These are phyloP conservation scores for Anabas testudineus DNA, from an alignment of 2,797 vertebrate species.

Conservation along the genomic window DNA sequence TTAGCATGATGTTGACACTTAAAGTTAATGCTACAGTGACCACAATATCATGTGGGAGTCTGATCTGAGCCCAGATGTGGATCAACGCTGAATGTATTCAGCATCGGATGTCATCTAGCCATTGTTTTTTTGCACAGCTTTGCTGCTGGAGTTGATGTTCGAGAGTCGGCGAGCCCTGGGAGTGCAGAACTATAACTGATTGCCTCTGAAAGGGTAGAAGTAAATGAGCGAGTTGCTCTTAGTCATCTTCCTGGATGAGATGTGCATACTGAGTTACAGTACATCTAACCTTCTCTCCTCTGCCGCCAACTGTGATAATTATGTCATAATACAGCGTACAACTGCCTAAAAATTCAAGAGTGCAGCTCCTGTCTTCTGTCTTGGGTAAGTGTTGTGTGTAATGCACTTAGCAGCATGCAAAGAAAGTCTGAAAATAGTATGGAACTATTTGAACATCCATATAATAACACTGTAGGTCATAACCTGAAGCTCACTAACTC, in stretches of 20 bases:
- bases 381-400: conserved; percentile 4
- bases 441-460: neutral
- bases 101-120: conserved; percentile 5
- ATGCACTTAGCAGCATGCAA: neutral
- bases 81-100: neutral
- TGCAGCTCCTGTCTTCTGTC: conserved; percentile 2
- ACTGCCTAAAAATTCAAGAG: conserved; percentile 7
- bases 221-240: conserved; percentile 54
- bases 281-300: conserved; percentile 26
- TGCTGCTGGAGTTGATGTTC: conserved; percentile 54
- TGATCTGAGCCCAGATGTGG: neutral
- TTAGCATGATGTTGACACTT: no score
- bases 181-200: conserved; percentile 58
- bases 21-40: neutral
- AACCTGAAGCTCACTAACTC: no score
- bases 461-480: no score
- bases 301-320: conserved; percentile 33
- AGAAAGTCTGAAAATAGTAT: no score
- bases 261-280: conserved; percentile 49
- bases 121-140: conserved; percentile 24
- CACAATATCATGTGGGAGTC: neutral
- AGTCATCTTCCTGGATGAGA: conserved; percentile 49
- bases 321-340: conserved; percentile 29
- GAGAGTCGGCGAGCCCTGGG: conserved; percentile 49
- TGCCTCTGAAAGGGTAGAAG: conserved; percentile 53